Evolutionary conservation across 1,140 invertebrate species (phyloP), one percentile per base, ranked within the genome.

Genomic region (Cepaea nemoralis): DNA sequence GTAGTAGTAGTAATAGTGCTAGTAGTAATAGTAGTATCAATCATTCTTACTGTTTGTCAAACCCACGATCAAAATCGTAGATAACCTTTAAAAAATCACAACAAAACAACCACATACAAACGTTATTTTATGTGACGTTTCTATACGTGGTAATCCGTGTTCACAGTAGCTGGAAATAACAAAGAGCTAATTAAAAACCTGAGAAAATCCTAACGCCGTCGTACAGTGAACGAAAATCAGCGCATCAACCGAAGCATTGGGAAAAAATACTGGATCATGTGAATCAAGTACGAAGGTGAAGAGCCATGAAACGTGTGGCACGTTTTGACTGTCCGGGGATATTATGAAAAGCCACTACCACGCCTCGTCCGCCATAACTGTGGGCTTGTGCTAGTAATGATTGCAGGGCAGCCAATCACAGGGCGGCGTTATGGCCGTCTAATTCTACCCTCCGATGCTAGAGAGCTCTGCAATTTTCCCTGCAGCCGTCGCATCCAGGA

Each of bases 401-500:
- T 78, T 78, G 77, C 63, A 69, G 77, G 45, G 77, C 16, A 69
- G 39, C 77, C 77, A 78, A 78, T 78, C 77, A 42, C n/a, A 78
- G 77, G 77, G 77, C 59, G 77, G 77, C 59, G 63, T 77, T 77
- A 3, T 2, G 77, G 63, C 22, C 39, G 77, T 50, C 45, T 78
- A 78, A 78, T 78, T 78, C 77, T 78, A 78, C 48, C 77, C 77
- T 78, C 77, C 48, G 59, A 31, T 42, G 77, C n/a, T 45, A 31
- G 63, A 78, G 77, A 78, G 63, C 50, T 78, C 59, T 78, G 63
- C 77, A 78, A 78, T 78, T 78, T 78, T 78, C 77, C 76, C 77
- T 40, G 77, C 63, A 78, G 66, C 59, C 77, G 63, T 78, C 63
- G 39, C 33, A 42, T 37, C 48, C 59, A 66, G 59, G 77, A 31